Conservation (phyloP, 30 jellyfish, hydroid and myxozoan species). For the Hydra vulgaris region DNA sequence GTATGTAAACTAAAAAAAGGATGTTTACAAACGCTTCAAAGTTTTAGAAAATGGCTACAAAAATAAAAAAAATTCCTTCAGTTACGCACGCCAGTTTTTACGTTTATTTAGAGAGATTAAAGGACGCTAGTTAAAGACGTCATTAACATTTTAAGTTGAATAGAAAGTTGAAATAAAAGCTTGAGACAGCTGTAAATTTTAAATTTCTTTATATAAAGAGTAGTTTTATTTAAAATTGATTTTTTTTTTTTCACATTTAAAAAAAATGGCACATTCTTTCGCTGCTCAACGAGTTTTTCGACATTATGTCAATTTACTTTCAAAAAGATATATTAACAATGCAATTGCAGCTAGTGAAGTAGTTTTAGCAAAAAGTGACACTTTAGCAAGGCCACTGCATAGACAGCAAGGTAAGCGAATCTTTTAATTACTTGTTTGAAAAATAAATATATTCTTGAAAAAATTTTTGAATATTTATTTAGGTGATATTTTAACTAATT, state of each 20-base stretch:
- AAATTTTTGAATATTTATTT: neutral
- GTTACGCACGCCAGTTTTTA: no score
- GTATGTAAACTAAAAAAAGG: no score
- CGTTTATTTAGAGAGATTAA: no score
- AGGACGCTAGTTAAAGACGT: no score
- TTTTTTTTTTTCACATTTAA: neutral
- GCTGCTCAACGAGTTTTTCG: neutral
- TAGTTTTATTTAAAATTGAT: neutral
- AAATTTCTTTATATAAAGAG: neutral
- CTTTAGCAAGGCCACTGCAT: neutral
- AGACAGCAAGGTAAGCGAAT: neutral
- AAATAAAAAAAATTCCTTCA: no score
- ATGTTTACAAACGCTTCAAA: no score
- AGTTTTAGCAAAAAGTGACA: neutral
- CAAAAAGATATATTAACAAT: neutral
- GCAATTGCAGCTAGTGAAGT: neutral
- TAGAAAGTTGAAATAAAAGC: no score
- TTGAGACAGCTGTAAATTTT: neutral
- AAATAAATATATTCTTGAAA: neutral
- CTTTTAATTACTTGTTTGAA: no score
- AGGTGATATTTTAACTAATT: conserved; percentile 68
- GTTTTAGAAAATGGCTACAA: no score
- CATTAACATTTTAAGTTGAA: no score
- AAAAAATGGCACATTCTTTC: neutral
- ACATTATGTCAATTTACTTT: neutral